A percentile compares a stretch with the other conserved stretches of the same genome.
Conservation (phyloP, 2,797 vertebrate species). For the Lutjanus campechanus region DNA sequence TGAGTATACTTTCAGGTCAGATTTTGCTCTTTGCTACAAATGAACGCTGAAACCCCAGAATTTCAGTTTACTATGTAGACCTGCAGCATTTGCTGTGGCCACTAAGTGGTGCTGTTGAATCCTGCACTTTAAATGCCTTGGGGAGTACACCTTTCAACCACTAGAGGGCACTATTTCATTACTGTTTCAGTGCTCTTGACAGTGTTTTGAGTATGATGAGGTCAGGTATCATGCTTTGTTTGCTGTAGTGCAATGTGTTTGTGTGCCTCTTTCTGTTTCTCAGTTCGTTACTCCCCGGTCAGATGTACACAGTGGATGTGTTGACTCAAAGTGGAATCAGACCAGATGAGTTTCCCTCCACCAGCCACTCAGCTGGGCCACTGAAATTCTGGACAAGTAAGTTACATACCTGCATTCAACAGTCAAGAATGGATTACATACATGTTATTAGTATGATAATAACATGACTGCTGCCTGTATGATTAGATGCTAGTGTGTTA, state of each 20-base stretch:
- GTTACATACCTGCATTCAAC: conserved; percentile 62
- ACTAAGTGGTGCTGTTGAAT: conserved; percentile 45
- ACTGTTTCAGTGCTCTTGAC: background rate
- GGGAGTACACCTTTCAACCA: conserved; percentile 23
- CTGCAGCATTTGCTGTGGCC: conserved; percentile 35
- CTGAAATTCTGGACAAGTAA: conserved; percentile 93
- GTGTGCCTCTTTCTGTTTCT: conserved; percentile 46
- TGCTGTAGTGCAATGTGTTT: conserved; percentile 6
- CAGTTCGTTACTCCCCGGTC: conserved; percentile 92
- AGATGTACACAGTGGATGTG: conserved; percentile 90
- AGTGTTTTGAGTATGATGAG: background rate
- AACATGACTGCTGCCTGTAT: background rate
- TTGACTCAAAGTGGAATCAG: conserved; percentile 90
- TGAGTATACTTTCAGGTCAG: conserved; percentile 91
- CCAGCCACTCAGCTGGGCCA: conserved; percentile 90
- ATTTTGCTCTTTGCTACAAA: background rate
- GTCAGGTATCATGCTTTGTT: background rate
- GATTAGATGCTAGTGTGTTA: background rate
- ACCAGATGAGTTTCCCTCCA: conserved; percentile 88
- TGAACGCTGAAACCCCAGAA: background rate
- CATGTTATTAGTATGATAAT: background rate
- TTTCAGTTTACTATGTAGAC: background rate
- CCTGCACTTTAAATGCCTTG: background rate
- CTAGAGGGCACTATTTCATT: conserved; percentile 41
- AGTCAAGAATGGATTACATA: background rate